Percentiles rank a stretch among this genome's conserved stretches.
phyloP scores from a whole-genome alignment of 2,113 vertebrate species.

The Puntigrus tetrazona region DNA sequence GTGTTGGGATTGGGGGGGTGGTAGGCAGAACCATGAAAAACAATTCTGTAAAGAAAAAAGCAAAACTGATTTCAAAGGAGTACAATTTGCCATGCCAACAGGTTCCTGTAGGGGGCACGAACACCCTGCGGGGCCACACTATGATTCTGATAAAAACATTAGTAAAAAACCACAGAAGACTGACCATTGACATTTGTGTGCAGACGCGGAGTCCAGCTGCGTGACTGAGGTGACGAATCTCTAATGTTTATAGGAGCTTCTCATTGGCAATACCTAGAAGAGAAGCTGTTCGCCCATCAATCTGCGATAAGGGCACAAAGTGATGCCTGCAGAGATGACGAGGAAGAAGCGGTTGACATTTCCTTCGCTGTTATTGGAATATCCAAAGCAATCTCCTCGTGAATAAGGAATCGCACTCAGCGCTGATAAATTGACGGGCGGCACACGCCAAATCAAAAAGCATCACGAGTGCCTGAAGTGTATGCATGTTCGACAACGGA shows the following conservation, averaged over 20 bases:
- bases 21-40: too few relatives aligned
- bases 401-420: constrained; percentile 56
- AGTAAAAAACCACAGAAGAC: background rate
- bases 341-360: constrained; percentile 56
- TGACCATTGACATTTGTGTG: background rate
- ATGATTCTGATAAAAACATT: constrained; percentile 7
- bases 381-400: constrained; percentile 53
- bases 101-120: background rate
- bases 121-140: background rate
- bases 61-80: too few relatives aligned
- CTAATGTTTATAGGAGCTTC: constrained; percentile 19
- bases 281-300: constrained; percentile 53
- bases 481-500: constrained; percentile 42
- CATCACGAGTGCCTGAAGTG: background rate
- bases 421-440: constrained; percentile 60
- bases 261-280: constrained; percentile 49
- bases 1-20: too few relatives aligned
- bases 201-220: background rate
- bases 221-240: constrained; percentile 3
- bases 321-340: constrained; percentile 1
- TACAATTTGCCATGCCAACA: background rate
- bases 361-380: constrained; percentile 57
- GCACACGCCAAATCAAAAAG: constrained; percentile 56
- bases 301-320: constrained; percentile 53
- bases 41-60: too few relatives aligned